Evolutionary conservation across 1,140 invertebrate genomes (phyloP).

Genomic region (Danaus plexippus): DNA sequence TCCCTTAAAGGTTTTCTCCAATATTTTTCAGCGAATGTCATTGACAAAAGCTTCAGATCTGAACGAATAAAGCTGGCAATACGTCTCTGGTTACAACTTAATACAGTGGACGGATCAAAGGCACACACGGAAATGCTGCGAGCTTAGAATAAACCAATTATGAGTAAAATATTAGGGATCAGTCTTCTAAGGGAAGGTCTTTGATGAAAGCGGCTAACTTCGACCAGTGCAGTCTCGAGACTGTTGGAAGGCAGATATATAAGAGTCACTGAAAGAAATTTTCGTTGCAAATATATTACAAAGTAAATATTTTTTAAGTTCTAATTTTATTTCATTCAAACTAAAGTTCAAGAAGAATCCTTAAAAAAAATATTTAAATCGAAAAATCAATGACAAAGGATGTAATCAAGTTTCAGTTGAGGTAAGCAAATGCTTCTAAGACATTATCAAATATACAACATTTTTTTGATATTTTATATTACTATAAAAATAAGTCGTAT

Average conservation of each 20-base stretch:
- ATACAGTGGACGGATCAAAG: conserved; percentile 69
- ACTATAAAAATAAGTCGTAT: too few relatives aligned
- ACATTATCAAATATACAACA: too few relatives aligned
- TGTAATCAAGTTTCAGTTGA: too few relatives aligned
- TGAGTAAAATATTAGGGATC: conserved; percentile 72
- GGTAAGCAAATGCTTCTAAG: too few relatives aligned
- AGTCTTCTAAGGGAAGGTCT: conserved; percentile 51
- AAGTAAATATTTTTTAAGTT: too few relatives aligned
- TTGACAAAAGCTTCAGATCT: conserved; percentile 53
- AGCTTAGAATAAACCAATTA: conserved; percentile 72
- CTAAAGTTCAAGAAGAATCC: too few relatives aligned
- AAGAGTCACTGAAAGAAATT: too few relatives aligned
- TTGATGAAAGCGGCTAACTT: conserved; percentile 58
- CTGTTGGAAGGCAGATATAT: background rate
- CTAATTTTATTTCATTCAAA: too few relatives aligned
- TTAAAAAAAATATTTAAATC: too few relatives aligned
- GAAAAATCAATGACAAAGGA: too few relatives aligned
- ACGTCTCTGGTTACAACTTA: conserved; percentile 58
- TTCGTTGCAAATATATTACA: too few relatives aligned
- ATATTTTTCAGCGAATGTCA: conserved; percentile 31
- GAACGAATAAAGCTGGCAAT: conserved; percentile 56
- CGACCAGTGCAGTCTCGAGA: conserved; percentile 8
- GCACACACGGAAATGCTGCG: conserved; percentile 62
- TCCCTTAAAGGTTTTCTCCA: conserved; percentile 3
- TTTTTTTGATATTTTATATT: too few relatives aligned